Conservation (phyloP, 1,140 invertebrate genomes). For the Drosophila cardini region DNA sequence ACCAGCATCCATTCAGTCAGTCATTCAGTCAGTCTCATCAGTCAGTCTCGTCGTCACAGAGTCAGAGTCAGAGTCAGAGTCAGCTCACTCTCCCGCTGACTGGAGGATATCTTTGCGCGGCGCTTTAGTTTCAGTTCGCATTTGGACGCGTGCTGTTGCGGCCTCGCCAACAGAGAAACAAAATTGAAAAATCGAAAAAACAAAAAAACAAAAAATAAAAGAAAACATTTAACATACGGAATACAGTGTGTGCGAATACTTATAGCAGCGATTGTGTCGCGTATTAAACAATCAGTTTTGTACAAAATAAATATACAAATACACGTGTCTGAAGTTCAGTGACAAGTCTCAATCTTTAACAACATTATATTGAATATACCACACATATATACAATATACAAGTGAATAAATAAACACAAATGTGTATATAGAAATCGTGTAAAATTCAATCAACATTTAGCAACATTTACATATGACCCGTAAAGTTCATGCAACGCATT, state of each 20-base stretch:
- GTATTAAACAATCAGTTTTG: conserved; percentile 31
- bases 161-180: conserved; percentile 60
- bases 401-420: conserved; percentile 22
- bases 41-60: conserved; percentile 54
- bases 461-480: conserved; percentile 59
- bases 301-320: conserved; percentile 25
- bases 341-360: conserved; percentile 61
- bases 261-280: conserved; percentile 37
- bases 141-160: conserved; percentile 78
- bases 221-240: conserved; percentile 9
- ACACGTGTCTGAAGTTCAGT: conserved; percentile 75
- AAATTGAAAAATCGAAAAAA: conserved; percentile 31
- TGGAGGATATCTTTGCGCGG: conserved; percentile 77
- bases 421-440: conserved; percentile 59
- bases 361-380: conserved; percentile 10
- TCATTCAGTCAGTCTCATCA: conserved; percentile 39
- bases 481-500: conserved; percentile 57
- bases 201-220: conserved; percentile 13
- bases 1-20: conserved; percentile 32
- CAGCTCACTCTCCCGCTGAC: conserved; percentile 61
- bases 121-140: conserved; percentile 78
- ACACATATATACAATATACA: conserved; percentile 22
- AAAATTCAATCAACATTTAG: conserved; percentile 63
- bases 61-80: conserved; percentile 56
- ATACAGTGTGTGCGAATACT: conserved; percentile 58